Evolutionary conservation across 1,140 invertebrate genomes (phyloP), one percentile per base, ranked within the genome.

Genomic region (Ips typographus): DNA sequence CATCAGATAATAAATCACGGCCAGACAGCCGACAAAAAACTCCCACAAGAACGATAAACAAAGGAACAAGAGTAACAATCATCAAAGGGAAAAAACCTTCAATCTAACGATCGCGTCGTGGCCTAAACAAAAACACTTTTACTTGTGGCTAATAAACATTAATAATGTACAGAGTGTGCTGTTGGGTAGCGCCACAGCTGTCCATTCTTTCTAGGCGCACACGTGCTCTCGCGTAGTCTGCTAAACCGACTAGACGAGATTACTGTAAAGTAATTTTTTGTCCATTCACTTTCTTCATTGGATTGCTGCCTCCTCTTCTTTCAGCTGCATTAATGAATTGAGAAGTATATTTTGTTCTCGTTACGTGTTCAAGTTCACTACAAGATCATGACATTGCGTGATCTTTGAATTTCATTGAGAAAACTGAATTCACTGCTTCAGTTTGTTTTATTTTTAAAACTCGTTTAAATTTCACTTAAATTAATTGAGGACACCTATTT

Each of bases 101-200:
- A 8, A 68, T 60, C 57, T 53, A 53, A 52, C 47, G 47, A 52
- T 42, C 40, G 47, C 39, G 58, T 37, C 65, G 5, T 8, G 41
- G 44, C 42, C 44, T 43, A 68, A 61, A 68, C 65, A 68, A 68
- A 64, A 68, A 59, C 65, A 68, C 65, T 60, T 61, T 61, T 68
- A 68, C 65, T 68, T 61, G 57, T 55, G 58, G 57, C 65, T 68
- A 68, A 68, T 68, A 52, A 60, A 61, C 65, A 68, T 68, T 53
- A 68, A 68, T 68, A 60, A 68, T 68, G 58, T 68, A 68, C 53
- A 41, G 43, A 53, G 65, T 53, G 42, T 4, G 65, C 38, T 53
- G 57, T 42, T 6, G 8, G 8, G 58, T 60, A 60, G 58, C 57
- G 64, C 64, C 64, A 68, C 65, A 68, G 65, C 65, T 68, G 65